Evolutionary conservation across 2,113 vertebrate genomes (phyloP).

Genomic region (Xiphophorus maculatus): DNA sequence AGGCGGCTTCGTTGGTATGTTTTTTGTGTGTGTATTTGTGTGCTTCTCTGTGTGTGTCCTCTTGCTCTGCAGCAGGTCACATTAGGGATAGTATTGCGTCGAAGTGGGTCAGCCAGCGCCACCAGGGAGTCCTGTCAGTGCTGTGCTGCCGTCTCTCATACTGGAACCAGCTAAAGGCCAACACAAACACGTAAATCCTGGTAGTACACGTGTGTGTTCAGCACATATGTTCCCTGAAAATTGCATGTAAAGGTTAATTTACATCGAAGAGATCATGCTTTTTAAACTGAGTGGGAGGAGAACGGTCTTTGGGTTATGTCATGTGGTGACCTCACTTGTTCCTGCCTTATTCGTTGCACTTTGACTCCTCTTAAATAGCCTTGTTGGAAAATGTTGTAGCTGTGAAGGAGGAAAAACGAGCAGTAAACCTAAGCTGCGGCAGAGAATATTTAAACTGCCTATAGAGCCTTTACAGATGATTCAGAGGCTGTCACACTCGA

Average conservation of each 20-base stretch:
- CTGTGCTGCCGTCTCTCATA: constrained; percentile 45
- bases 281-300: not conserved
- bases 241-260: constrained; percentile 10
- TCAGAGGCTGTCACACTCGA: constrained; percentile 50
- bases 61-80: constrained; percentile 64
- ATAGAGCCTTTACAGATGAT: constrained; percentile 44
- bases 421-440: constrained; percentile 1
- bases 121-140: constrained; percentile 68
- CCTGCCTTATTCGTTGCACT: constrained; percentile 35
- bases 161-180: constrained; percentile 46
- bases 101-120: constrained; percentile 76
- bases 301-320: constrained; percentile 12
- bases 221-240: not conserved
- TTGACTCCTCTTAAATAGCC: constrained; percentile 46
- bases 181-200: constrained; percentile 26
- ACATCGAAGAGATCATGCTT: not conserved
- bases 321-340: constrained; percentile 23
- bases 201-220: constrained; percentile 13
- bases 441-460: constrained; percentile 39
- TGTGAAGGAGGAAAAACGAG: constrained; percentile 15
- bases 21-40: constrained; percentile 3
- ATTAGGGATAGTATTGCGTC: constrained; percentile 70
- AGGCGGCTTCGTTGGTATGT: constrained; percentile 20
- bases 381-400: constrained; percentile 12
- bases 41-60: constrained; percentile 30